phyloP scores from a whole-genome alignment of 2,797 vertebrate species.

The Petrocephalus sullivani region DNA sequence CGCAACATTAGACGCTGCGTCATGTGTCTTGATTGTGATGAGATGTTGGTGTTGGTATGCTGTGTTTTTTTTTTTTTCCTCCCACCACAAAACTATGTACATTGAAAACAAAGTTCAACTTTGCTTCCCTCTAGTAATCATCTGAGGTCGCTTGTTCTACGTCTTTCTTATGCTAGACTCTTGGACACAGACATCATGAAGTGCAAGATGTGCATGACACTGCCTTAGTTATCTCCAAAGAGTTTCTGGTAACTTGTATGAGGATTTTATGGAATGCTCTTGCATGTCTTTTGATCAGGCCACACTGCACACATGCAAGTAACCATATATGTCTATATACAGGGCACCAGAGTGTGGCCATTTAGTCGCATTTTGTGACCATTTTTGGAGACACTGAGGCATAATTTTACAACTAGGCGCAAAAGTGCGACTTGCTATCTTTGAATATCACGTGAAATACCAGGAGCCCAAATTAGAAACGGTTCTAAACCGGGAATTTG shows the following conservation, averaged over 20 bases:
- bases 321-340: background rate
- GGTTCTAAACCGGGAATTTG: background rate
- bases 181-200: background rate
- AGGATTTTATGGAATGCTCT: background rate
- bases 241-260: background rate
- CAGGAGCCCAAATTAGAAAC: background rate
- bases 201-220: background rate
- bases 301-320: too few species aligned
- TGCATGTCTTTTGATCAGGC: background rate
- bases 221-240: background rate
- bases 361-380: background rate
- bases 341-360: background rate
- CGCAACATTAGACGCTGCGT: background rate
- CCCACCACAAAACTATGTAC: background rate
- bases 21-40: background rate
- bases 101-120: background rate
- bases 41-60: background rate
- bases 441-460: background rate
- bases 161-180: background rate
- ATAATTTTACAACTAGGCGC: background rate
- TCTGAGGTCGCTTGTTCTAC: background rate
- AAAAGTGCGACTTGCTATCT: background rate
- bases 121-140: background rate
- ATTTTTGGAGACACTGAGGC: background rate
- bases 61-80: background rate